These are phyloP conservation scores for Meteorus cinctellus DNA, from an alignment of 2,888 invertebrate genomes.

Conservation along the genomic window DNA sequence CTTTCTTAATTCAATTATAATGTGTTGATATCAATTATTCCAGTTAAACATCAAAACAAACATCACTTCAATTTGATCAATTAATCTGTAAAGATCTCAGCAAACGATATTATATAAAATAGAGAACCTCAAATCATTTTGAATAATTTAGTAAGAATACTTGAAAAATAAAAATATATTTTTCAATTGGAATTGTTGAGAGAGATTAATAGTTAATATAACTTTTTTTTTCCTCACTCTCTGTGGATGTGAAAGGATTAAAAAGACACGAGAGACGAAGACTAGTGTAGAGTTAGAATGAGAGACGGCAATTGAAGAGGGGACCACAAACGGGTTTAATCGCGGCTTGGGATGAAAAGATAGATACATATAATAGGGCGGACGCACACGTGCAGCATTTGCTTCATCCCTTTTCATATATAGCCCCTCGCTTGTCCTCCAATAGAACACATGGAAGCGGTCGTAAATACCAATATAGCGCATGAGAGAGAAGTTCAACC, in stretches of 20 bases:
- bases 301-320: slow-evolving; percentile 23
- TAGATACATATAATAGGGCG: slow-evolving; percentile 23
- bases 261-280: slow-evolving; percentile 26
- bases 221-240: no score
- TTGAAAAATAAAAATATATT: no score
- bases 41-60: no score
- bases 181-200: no score
- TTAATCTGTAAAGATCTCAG: no score
- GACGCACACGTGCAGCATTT: slow-evolving; percentile 16
- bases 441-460: slow-evolving; percentile 21
- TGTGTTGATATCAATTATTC: no score
- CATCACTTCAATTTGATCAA: no score
- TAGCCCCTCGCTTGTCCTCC: neutral
- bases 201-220: no score
- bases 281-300: slow-evolving; percentile 22
- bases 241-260: neutral
- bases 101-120: no score
- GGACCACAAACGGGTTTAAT: slow-evolving; percentile 48
- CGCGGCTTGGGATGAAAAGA: slow-evolving; percentile 37
- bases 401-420: slow-evolving; percentile 12
- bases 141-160: no score
- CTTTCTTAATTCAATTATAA: no score
- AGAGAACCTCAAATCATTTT: no score
- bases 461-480: slow-evolving; percentile 29
- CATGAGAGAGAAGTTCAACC: slow-evolving; percentile 18